Percentiles rank a stretch among this genome's conserved stretches.
Evolutionary conservation across 53 echinoderm and acorn worm species (phyloP).

Genomic region (Echinometra lucunter): DNA sequence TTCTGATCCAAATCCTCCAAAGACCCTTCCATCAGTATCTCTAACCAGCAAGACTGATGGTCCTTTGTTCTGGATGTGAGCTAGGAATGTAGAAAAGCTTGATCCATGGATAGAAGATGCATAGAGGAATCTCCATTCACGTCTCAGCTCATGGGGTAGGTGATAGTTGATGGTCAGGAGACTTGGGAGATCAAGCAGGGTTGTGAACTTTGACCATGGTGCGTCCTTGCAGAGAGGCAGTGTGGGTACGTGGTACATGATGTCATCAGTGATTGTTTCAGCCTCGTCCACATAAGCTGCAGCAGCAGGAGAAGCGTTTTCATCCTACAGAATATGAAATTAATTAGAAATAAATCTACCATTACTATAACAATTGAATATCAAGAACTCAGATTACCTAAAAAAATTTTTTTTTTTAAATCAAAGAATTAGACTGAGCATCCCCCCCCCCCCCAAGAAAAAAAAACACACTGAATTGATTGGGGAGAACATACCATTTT

Average conservation of each 20-base stretch:
- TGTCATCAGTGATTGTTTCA: slow-evolving; percentile 61
- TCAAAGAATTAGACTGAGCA: too few species aligned
- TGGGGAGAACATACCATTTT: too few species aligned
- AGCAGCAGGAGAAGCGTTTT: slow-evolving; percentile 68
- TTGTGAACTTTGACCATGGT: slow-evolving; percentile 76
- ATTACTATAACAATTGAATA: too few species aligned
- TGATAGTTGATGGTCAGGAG: slow-evolving; percentile 87
- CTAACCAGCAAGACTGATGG: slow-evolving; percentile 86
- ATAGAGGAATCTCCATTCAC: slow-evolving; percentile 76
- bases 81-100: slow-evolving; percentile 92
- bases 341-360: neutral
- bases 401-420: too few species aligned
- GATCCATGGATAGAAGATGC: slow-evolving; percentile 85
- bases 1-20: slow-evolving; percentile 93
- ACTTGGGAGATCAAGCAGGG: slow-evolving; percentile 84
- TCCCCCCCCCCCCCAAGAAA: too few species aligned
- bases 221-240: slow-evolving; percentile 85
- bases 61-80: slow-evolving; percentile 81
- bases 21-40: slow-evolving; percentile 88
- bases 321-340: slow-evolving; percentile 14
- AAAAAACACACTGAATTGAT: too few species aligned
- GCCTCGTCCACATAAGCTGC: slow-evolving; percentile 65
- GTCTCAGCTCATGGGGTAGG: slow-evolving; percentile 54
- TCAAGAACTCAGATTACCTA: too few species aligned
- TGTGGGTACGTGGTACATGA: slow-evolving; percentile 72